phyloP scores from a whole-genome alignment of 2,113 vertebrate genomes.

The Rhinopomastus cyanomelas region DNA sequence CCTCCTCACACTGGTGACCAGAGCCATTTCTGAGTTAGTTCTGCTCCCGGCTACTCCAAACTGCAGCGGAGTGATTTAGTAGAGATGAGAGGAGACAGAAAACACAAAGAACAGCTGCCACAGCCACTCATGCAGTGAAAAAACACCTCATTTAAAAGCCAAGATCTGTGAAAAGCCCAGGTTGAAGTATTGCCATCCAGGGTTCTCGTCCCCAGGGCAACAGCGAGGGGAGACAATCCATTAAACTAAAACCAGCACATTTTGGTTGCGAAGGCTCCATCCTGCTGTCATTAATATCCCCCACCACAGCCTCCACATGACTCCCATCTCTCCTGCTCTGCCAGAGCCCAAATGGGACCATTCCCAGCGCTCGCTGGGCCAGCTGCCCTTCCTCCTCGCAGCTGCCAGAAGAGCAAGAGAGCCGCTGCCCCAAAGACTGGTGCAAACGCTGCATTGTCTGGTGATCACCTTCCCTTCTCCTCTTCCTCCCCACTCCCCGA shows the following conservation, averaged over 20 bases:
- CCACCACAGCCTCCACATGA: not conserved
- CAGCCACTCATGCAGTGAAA: slow-evolving; percentile 78
- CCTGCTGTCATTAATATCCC: not conserved
- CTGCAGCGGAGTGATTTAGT: slow-evolving; percentile 69
- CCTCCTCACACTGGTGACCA: slow-evolving; percentile 47
- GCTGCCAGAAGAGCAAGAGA: not conserved
- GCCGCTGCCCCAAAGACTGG: not conserved
- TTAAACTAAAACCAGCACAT: slow-evolving; percentile 77
- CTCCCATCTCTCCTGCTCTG: slow-evolving; percentile 22
- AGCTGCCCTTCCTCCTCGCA: not conserved
- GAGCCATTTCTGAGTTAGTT: slow-evolving; percentile 55
- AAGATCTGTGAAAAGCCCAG: slow-evolving; percentile 74
- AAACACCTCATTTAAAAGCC: slow-evolving; percentile 73
- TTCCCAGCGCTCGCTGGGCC: not conserved
- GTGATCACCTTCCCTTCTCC: not conserved
- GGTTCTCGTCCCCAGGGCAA: slow-evolving; percentile 68
- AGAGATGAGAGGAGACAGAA: slow-evolving; percentile 74
- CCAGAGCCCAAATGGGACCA: not conserved
- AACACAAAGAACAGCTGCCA: slow-evolving; percentile 75
- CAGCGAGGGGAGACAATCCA: slow-evolving; percentile 73
- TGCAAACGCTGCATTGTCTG: not conserved
- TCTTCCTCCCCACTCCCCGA: not conserved
- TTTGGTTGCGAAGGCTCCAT: slow-evolving; percentile 41
- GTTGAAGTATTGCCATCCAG: slow-evolving; percentile 72
- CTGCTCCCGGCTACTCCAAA: slow-evolving; percentile 67